These are phyloP conservation scores for Dynastes tityus DNA, from an alignment of 2,888 invertebrate genomes.

Conservation along the genomic window DNA sequence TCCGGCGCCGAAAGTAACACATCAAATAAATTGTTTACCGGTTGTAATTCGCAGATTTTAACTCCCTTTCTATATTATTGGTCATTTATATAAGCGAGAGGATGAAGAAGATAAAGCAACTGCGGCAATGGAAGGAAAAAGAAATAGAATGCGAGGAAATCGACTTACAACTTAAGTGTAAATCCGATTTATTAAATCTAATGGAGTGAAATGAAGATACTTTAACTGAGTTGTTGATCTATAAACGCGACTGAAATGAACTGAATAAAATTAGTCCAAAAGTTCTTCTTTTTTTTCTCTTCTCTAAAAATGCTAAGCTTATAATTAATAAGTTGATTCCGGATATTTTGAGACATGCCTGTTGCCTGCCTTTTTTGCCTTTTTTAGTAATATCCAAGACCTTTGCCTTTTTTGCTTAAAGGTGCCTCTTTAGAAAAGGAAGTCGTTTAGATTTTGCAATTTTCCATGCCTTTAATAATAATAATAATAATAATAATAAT, in stretches of 20 bases:
- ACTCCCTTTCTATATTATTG: constrained; percentile 44
- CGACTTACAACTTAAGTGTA: constrained; percentile 30
- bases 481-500: too few relatives aligned
- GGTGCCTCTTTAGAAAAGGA: too few relatives aligned
- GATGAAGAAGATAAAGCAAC: constrained; percentile 6
- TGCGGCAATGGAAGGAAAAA: neutral
- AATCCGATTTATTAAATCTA: constrained; percentile 32
- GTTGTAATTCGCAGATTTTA: constrained; percentile 47
- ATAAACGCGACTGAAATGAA: constrained; percentile 28
- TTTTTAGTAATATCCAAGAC: too few relatives aligned
- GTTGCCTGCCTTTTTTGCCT: too few relatives aligned
- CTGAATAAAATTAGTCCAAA: constrained; percentile 28
- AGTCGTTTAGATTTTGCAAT: too few relatives aligned
- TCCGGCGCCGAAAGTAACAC: constrained; percentile 45
- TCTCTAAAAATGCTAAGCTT: too few relatives aligned
- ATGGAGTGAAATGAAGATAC: constrained; percentile 43
- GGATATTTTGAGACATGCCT: too few relatives aligned
- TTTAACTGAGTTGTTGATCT: constrained; percentile 27
- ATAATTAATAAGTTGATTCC: too few relatives aligned
- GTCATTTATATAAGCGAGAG: constrained; percentile 43
- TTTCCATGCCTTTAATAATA: too few relatives aligned
- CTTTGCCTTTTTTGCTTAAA: too few relatives aligned
- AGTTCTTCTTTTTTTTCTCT: too few relatives aligned
- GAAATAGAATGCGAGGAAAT: neutral
- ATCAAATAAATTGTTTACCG: constrained; percentile 49